These are phyloP conservation scores for Thunnus albacares DNA, from an alignment of 2,797 vertebrate genomes.

Conservation along the genomic window DNA sequence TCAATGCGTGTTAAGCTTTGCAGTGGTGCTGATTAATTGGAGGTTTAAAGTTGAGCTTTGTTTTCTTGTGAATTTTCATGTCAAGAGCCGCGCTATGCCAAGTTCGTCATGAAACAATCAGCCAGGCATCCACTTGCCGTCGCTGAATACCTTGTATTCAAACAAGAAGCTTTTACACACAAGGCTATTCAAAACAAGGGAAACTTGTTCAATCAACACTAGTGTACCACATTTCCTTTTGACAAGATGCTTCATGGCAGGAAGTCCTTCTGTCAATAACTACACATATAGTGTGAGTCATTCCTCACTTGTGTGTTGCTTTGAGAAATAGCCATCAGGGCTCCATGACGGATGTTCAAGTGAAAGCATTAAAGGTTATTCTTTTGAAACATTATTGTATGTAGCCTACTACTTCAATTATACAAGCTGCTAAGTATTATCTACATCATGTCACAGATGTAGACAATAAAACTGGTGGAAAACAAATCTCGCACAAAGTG, in stretches of 20 bases:
- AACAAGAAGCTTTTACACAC: slow-evolving; percentile 71
- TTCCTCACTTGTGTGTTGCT: slow-evolving; percentile 22
- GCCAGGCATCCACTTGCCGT: slow-evolving; percentile 40
- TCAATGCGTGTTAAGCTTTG: slow-evolving; percentile 35
- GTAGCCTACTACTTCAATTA: neutral
- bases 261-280: slow-evolving; percentile 55
- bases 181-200: slow-evolving; percentile 50
- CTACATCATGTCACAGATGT: slow-evolving; percentile 27
- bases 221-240: slow-evolving; percentile 66
- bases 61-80: slow-evolving; percentile 59
- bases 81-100: slow-evolving; percentile 56
- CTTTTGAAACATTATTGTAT: neutral
- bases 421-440: neutral
- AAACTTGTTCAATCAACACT: slow-evolving; percentile 66
- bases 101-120: slow-evolving; percentile 56
- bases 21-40: slow-evolving; percentile 40
- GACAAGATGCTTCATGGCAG: slow-evolving; percentile 55
- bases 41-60: slow-evolving; percentile 63
- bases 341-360: neutral
- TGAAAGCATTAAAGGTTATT: neutral
- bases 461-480: slow-evolving; percentile 22
- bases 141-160: slow-evolving; percentile 61
- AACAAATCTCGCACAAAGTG: slow-evolving; percentile 7
- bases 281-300: slow-evolving; percentile 34
- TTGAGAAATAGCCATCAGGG: slow-evolving; percentile 8